Conservation (phyloP, 2,888 invertebrate genomes). For the Drosophila pegasa region DNA sequence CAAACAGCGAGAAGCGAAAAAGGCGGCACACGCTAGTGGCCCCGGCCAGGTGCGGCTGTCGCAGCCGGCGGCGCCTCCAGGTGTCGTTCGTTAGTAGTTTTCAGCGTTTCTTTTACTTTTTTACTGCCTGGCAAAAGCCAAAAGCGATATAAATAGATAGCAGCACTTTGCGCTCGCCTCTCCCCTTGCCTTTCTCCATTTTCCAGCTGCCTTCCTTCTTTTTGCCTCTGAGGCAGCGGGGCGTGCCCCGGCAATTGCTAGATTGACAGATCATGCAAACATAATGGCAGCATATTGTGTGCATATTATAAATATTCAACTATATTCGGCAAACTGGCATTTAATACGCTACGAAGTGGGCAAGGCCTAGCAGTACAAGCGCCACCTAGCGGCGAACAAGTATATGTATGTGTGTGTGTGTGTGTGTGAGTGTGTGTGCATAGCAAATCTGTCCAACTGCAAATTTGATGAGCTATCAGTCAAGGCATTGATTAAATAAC, state of each 20-base stretch:
- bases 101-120: constrained; percentile 67
- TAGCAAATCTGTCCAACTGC: constrained; percentile 31
- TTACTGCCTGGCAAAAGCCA: constrained; percentile 70
- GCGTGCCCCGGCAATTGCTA: constrained; percentile 60
- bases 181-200: constrained; percentile 29
- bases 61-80: constrained; percentile 50
- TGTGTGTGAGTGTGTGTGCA: constrained; percentile 1
- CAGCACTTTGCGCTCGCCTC: constrained; percentile 63
- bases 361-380: constrained; percentile 3
- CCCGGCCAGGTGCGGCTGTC: constrained; percentile 18
- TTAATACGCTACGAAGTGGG: constrained; percentile 29
- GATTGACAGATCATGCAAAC: constrained; percentile 80
- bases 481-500: constrained; percentile 32
- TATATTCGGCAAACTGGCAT: constrained; percentile 68
- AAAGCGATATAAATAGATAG: constrained; percentile 79
- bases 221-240: constrained; percentile 3
- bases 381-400: constrained; percentile 21
- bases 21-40: constrained; percentile 53
- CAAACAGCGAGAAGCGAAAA: constrained; percentile 51
- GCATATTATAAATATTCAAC: constrained; percentile 78
- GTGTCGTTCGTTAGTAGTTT: constrained; percentile 78
- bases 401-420: background rate
- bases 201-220: constrained; percentile 16
- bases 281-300: constrained; percentile 76
- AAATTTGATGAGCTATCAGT: constrained; percentile 20